Evolutionary conservation across 2,797 vertebrate genomes (phyloP).

Genomic region (Cossypha dichroa): DNA sequence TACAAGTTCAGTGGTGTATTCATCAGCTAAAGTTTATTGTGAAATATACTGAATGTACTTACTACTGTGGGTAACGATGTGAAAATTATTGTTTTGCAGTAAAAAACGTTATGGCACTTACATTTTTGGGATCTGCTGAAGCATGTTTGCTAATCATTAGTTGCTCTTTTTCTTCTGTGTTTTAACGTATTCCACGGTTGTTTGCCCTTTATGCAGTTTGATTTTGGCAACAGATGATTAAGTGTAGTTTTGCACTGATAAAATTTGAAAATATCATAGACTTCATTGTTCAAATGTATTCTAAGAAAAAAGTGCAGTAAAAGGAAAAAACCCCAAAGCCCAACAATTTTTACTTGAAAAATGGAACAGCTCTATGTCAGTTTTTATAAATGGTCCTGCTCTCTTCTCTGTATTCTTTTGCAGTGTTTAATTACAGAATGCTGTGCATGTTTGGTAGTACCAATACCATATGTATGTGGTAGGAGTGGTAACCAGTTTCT

Average conservation of each 20-base stretch:
- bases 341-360: background rate
- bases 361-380: background rate
- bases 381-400: slow-evolving; percentile 26
- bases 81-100: slow-evolving; percentile 43
- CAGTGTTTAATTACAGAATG: slow-evolving; percentile 54
- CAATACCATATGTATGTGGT: slow-evolving; percentile 74
- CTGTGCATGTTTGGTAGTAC: slow-evolving; percentile 62
- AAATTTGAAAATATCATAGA: background rate
- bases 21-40: slow-evolving; percentile 20
- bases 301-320: background rate
- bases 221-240: background rate
- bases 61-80: slow-evolving; percentile 28
- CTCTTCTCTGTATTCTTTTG: slow-evolving; percentile 27
- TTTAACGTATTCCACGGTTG: background rate
- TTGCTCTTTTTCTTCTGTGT: background rate
- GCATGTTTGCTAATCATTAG: slow-evolving; percentile 10
- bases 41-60: slow-evolving; percentile 19
- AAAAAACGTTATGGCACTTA: slow-evolving; percentile 21
- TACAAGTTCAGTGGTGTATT: background rate
- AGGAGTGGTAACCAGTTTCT: slow-evolving; percentile 77
- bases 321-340: background rate
- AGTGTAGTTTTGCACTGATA: background rate
- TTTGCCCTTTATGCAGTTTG: background rate
- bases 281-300: slow-evolving; percentile 6
- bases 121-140: background rate